Percentiles rank a stretch among this genome's conserved stretches.
Evolutionary conservation across 2,888 invertebrate species (phyloP).

Genomic region (Gymnoscelis rufifasciata): DNA sequence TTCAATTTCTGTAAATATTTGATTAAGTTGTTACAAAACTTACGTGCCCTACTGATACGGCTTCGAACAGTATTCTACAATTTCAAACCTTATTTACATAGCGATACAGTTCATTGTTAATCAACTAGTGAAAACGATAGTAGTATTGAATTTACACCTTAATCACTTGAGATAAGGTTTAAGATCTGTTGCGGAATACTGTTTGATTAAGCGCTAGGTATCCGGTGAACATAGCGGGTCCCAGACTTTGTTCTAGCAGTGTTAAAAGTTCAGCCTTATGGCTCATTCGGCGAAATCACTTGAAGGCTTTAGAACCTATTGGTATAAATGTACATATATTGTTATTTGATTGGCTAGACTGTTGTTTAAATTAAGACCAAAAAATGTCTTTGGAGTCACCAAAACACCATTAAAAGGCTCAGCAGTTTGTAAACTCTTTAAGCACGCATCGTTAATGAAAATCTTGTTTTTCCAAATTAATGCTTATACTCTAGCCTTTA

Average conservation of each 20-base stretch:
- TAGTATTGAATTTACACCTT: slow-evolving; percentile 4
- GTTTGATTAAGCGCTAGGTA: slow-evolving; percentile 27
- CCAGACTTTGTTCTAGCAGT: slow-evolving; percentile 25
- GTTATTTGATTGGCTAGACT: too few species aligned
- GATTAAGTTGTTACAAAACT: slow-evolving; percentile 41
- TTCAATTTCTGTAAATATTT: slow-evolving; percentile 40
- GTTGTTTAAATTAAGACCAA: too few species aligned
- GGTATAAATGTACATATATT: too few species aligned
- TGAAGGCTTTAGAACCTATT: background rate
- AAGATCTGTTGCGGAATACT: slow-evolving; percentile 3
- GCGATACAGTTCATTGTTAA: slow-evolving; percentile 7
- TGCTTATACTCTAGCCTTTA: too few species aligned
- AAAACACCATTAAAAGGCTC: too few species aligned
- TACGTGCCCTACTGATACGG: slow-evolving; percentile 23
- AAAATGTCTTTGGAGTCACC: too few species aligned
- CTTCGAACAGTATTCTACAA: background rate
- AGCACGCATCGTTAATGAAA: too few species aligned
- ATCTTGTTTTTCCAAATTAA: too few species aligned
- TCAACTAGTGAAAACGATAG: background rate
- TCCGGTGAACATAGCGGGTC: slow-evolving; percentile 49
- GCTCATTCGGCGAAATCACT: background rate
- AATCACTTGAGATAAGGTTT: slow-evolving; percentile 3
- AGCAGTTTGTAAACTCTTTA: too few species aligned
- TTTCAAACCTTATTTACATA: slow-evolving; percentile 14
- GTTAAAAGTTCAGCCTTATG: slow-evolving; percentile 8